Evolutionary conservation across 1,140 invertebrate genomes (phyloP).

Genomic region (Lithobius niger): DNA sequence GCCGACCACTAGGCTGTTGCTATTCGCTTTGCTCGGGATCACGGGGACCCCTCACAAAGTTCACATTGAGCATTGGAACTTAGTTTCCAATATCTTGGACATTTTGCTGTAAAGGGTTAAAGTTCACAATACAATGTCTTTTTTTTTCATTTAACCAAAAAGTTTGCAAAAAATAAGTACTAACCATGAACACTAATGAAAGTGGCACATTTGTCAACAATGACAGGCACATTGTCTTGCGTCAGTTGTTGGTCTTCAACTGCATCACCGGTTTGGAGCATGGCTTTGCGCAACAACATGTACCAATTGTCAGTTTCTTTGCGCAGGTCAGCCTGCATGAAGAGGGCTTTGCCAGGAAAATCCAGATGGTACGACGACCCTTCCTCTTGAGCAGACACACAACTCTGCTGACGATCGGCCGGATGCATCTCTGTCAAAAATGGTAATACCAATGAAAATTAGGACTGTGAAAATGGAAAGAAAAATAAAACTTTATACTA

Average conservation of each 20-base stretch:
- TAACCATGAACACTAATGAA: slow-evolving; percentile 70
- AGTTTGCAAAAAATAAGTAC: background rate
- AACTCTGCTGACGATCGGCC: slow-evolving; percentile 13
- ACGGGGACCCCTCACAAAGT: too few species aligned
- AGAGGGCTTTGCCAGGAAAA: slow-evolving; percentile 44
- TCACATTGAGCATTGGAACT: too few species aligned
- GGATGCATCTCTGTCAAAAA: slow-evolving; percentile 3
- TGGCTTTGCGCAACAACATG: slow-evolving; percentile 52
- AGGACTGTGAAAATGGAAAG: slow-evolving; percentile 12
- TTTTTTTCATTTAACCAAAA: background rate
- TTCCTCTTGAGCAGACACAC: slow-evolving; percentile 16
- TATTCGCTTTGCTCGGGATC: too few species aligned
- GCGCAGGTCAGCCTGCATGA: slow-evolving; percentile 51
- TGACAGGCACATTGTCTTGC: slow-evolving; percentile 67
- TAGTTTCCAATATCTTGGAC: too few species aligned
- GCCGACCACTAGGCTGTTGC: too few species aligned
- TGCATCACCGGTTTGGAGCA: slow-evolving; percentile 55
- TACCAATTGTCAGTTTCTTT: slow-evolving; percentile 44
- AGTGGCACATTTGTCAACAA: slow-evolving; percentile 80
- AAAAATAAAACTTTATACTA: background rate
- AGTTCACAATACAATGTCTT: background rate
- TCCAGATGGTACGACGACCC: slow-evolving; percentile 49
- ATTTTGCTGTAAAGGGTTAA: too few species aligned
- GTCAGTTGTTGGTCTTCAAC: slow-evolving; percentile 73
- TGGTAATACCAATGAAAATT: slow-evolving; percentile 1